Conservation (phyloP, 2,113 vertebrate species). For the Mola mola region DNA sequence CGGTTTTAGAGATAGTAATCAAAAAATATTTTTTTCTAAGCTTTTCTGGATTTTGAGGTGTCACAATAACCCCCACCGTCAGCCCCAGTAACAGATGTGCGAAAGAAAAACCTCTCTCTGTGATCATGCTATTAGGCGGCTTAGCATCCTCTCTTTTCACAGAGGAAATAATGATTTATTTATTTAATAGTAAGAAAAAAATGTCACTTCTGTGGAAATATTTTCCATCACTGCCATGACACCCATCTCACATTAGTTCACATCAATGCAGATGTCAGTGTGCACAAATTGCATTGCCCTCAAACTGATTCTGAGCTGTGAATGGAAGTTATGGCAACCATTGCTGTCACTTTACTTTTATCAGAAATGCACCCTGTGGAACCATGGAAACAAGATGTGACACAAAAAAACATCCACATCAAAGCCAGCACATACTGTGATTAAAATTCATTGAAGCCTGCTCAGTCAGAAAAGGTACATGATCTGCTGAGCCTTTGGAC, state of each 20-base stretch:
- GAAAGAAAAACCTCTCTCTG: conserved; percentile 6
- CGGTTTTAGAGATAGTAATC: conserved; percentile 74
- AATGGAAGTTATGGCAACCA: conserved; percentile 75
- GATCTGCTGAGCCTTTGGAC: conserved; percentile 62
- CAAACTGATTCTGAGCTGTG: conserved; percentile 73
- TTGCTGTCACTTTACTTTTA: conserved; percentile 78
- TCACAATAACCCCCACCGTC: conserved; percentile 43
- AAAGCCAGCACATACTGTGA: conserved; percentile 67
- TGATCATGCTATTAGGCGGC: conserved; percentile 50
- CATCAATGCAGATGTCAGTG: conserved; percentile 78
- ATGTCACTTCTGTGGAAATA: conserved; percentile 69
- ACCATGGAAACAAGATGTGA: conserved; percentile 76
- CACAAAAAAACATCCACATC: conserved; percentile 63
- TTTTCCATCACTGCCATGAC: conserved; percentile 65
- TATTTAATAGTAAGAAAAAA: conserved; percentile 70
- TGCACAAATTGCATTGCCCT: conserved; percentile 76
- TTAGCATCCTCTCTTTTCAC: conserved; percentile 33
- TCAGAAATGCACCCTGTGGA: conserved; percentile 61
- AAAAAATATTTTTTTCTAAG: conserved; percentile 6
- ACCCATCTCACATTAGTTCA: conserved; percentile 78
- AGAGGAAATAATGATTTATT: conserved; percentile 24
- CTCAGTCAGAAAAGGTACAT: conserved; percentile 67
- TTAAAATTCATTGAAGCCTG: conserved; percentile 72
- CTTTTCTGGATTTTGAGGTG: conserved; percentile 65
- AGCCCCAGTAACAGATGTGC: conserved; percentile 33